Percentiles rank a stretch among this genome's conserved stretches.
Conservation (phyloP, 2,113 vertebrate genomes). For the Seriola rivoliana region DNA sequence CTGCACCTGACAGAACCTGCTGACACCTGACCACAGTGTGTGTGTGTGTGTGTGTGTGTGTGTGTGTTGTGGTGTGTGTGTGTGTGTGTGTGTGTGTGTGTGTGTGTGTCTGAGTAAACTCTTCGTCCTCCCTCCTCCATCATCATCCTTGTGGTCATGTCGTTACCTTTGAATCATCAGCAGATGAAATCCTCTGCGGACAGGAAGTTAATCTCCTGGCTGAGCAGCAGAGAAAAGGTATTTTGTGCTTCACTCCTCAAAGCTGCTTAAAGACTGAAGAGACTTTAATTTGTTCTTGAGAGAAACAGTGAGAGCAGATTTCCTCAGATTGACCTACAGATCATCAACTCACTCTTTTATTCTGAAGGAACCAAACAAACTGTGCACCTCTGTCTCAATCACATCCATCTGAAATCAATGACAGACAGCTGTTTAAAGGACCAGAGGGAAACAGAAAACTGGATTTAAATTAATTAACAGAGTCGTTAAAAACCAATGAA, state of each 20-base stretch:
- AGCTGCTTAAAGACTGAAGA: constrained; percentile 89
- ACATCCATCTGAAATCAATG: too few relatives aligned
- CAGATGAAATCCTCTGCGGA: constrained; percentile 41
- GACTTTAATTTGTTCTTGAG: constrained; percentile 91
- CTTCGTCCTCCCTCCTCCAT: background rate
- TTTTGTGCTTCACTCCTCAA: constrained; percentile 81
- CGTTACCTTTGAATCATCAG: constrained; percentile 47
- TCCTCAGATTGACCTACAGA: constrained; percentile 85
- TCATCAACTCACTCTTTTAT: constrained; percentile 83
- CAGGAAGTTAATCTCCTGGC: constrained; percentile 54
- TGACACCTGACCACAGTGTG: too few relatives aligned
- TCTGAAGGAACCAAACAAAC: constrained; percentile 39
- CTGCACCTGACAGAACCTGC: too few relatives aligned
- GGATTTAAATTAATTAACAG: too few relatives aligned
- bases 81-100: too few relatives aligned
- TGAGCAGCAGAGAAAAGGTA: constrained; percentile 68
- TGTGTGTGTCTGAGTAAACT: background rate
- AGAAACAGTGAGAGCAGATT: constrained; percentile 89
- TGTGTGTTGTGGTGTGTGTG: too few relatives aligned
- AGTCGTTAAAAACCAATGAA: too few relatives aligned
- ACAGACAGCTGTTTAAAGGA: too few relatives aligned
- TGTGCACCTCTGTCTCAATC: background rate
- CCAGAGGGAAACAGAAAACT: too few relatives aligned
- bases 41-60: too few relatives aligned
- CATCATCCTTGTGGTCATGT: background rate